Percentiles rank a stretch among this genome's conserved stretches.
Conservation (phyloP, 53 echinoderm and acorn worm species). For the Echinometra lucunter region DNA sequence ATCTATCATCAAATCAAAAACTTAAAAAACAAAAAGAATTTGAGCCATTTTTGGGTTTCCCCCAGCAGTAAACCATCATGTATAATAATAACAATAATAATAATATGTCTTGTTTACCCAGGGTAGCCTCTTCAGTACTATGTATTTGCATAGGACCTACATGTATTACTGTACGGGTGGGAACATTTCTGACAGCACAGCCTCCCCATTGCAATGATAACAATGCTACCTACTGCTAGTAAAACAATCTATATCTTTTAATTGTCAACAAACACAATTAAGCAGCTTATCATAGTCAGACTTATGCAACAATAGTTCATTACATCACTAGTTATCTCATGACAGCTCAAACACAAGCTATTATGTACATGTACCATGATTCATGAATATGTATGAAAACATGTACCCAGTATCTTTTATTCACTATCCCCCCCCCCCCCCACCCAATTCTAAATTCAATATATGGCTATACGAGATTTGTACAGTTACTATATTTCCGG, state of each 20-base stretch:
- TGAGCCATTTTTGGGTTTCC: neutral
- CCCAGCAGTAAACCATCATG: neutral
- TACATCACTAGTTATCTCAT: neutral
- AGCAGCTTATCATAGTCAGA: neutral
- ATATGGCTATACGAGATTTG: too few relatives aligned
- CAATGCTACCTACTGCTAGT: neutral
- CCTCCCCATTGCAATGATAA: conserved; percentile 11
- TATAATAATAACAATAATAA: too few relatives aligned
- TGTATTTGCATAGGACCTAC: neutral
- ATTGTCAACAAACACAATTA: conserved; percentile 11
- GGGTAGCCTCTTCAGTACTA: too few relatives aligned
- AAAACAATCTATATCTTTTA: neutral
- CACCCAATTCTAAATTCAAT: too few relatives aligned
- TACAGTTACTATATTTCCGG: too few relatives aligned
- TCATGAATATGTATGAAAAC: too few relatives aligned
- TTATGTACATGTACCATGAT: too few relatives aligned
- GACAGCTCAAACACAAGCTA: too few relatives aligned
- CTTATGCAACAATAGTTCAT: neutral
- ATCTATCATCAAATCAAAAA: neutral
- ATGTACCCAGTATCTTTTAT: too few relatives aligned
- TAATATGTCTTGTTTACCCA: too few relatives aligned
- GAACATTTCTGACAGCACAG: neutral
- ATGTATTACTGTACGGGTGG: neutral
- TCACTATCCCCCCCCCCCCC: too few relatives aligned
- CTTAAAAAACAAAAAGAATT: neutral